Conservation (phyloP, 2,888 invertebrate species). For the Tineola bisselliella region DNA sequence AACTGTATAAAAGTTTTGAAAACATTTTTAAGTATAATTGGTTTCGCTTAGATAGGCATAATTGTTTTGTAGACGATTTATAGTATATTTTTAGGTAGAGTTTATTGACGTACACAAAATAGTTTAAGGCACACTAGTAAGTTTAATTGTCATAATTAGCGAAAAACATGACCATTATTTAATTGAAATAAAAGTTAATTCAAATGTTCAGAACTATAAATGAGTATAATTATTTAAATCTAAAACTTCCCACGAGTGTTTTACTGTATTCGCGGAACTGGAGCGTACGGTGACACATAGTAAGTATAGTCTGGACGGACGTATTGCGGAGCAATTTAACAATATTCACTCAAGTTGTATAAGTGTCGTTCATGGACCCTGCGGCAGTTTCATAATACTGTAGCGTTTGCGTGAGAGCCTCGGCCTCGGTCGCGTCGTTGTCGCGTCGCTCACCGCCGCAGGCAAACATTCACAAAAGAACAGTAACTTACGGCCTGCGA, state of each 20-base stretch:
- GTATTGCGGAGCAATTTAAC: slow-evolving; percentile 44
- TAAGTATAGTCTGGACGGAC: slow-evolving; percentile 29
- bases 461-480: not conserved
- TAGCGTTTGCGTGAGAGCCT: slow-evolving; percentile 45
- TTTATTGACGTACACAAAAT: too few species aligned
- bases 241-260: slow-evolving; percentile 46
- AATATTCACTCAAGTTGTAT: slow-evolving; percentile 31
- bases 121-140: too few species aligned
- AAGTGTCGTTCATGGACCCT: slow-evolving; percentile 24
- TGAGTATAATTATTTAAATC: slow-evolving; percentile 7
- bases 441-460: not conserved
- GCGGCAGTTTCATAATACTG: slow-evolving; percentile 42
- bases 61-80: too few species aligned
- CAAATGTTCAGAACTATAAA: not conserved
- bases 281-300: slow-evolving; percentile 49
- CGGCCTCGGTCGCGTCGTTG: slow-evolving; percentile 27
- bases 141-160: not conserved
- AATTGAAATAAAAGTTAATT: not conserved
- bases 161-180: not conserved
- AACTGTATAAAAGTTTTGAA: not conserved
- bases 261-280: slow-evolving; percentile 34
- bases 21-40: too few species aligned
- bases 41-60: too few species aligned
- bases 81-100: too few species aligned
- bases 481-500: not conserved